Percentiles rank a stretch among this genome's conserved stretches.
Conservation (phyloP, 2,888 invertebrate genomes). For the Drosophila affinis region DNA sequence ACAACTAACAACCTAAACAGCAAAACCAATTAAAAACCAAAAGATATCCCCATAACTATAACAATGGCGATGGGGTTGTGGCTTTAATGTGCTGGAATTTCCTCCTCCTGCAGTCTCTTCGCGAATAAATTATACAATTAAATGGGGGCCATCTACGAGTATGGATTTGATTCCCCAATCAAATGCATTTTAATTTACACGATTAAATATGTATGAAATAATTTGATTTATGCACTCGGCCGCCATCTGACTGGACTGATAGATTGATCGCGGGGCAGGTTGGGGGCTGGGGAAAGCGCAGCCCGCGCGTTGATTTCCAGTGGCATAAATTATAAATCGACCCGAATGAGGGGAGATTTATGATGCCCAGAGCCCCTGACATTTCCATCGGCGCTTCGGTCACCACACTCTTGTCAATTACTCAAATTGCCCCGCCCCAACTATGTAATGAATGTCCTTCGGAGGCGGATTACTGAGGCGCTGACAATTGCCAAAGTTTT, state of each 20-base stretch:
- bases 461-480: conserved; percentile 25
- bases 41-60: conserved; percentile 14
- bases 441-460: conserved; percentile 64
- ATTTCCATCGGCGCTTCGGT: conserved; percentile 32
- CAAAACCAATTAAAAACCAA: conserved; percentile 37
- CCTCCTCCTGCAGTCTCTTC: not conserved
- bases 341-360: conserved; percentile 39
- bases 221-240: conserved; percentile 64
- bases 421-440: conserved; percentile 61
- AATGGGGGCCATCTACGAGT: conserved; percentile 10
- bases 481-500: conserved; percentile 43
- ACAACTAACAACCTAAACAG: conserved; percentile 48
- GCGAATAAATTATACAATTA: conserved; percentile 42
- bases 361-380: conserved; percentile 51
- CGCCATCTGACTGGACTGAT: conserved; percentile 48
- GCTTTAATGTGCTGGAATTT: conserved; percentile 41
- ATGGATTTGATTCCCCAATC: conserved; percentile 25
- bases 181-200: conserved; percentile 46
- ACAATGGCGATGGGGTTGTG: conserved; percentile 15
- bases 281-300: conserved; percentile 37
- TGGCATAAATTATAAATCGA: conserved; percentile 68
- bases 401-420: conserved; percentile 63
- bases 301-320: conserved; percentile 51
- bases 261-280: conserved; percentile 12
- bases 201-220: conserved; percentile 46